Conservation (phyloP, 1,140 invertebrate genomes). For the Zaprionus gabonicus region DNA sequence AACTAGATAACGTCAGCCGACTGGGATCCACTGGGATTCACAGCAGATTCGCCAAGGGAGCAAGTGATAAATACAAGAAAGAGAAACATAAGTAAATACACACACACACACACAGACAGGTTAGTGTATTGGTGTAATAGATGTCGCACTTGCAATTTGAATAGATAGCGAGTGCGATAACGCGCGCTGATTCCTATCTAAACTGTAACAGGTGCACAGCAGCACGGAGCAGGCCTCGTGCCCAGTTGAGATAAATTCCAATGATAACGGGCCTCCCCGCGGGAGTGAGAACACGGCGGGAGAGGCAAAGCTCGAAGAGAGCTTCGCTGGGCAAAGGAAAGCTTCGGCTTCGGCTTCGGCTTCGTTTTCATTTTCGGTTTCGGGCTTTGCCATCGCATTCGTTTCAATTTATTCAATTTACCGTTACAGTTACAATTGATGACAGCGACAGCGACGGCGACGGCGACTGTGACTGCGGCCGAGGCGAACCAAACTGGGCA, state of each 20-base stretch:
- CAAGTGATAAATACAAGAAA: slow-evolving; percentile 13
- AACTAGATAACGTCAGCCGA: slow-evolving; percentile 31
- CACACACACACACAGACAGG: slow-evolving; percentile 1
- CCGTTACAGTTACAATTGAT: slow-evolving; percentile 77
- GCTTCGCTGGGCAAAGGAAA: slow-evolving; percentile 67
- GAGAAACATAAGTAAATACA: slow-evolving; percentile 38
- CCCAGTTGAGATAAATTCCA: slow-evolving; percentile 70
- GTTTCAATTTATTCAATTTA: slow-evolving; percentile 82
- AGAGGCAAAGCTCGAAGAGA: slow-evolving; percentile 72
- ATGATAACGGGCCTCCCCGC: slow-evolving; percentile 65
- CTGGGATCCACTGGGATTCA: not conserved
- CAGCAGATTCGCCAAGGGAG: slow-evolving; percentile 4
- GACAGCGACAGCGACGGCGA: slow-evolving; percentile 20
- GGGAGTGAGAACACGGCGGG: slow-evolving; percentile 12
- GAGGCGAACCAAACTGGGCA: slow-evolving; percentile 7
- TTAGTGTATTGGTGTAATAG: slow-evolving; percentile 3
- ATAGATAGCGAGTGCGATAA: slow-evolving; percentile 73
- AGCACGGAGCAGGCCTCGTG: slow-evolving; percentile 55
- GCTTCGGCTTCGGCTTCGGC: slow-evolving; percentile 16
- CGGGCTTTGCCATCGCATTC: slow-evolving; percentile 32
- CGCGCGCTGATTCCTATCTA: slow-evolving; percentile 81
- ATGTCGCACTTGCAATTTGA: slow-evolving; percentile 14
- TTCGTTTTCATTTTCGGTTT: slow-evolving; percentile 1
- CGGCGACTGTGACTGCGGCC: not conserved
- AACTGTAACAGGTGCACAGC: slow-evolving; percentile 81